Base-by-base conservation (phyloP, 2,797 vertebrate species). In the Gadopsis bispinosus region DNA sequence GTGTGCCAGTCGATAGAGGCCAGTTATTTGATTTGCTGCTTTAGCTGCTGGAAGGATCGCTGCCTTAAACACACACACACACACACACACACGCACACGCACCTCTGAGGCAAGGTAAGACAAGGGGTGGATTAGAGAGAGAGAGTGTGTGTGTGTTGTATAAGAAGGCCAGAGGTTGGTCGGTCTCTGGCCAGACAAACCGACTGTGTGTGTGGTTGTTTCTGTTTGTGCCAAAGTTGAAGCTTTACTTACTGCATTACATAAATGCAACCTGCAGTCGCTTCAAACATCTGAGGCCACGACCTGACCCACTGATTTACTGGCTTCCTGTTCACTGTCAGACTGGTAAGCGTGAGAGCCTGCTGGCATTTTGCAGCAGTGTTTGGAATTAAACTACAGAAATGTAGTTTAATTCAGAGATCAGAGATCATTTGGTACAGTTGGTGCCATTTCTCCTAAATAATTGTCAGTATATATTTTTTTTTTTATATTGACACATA, bases 21-120 rank as follows among this genome's bases (percentile, higher is more conserved):
- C 90, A 93, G 94, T 96, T 97, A 96, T 96, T 95, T 96, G 96
- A 96, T 97, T 97, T 96, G 92, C 95, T 95, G 94, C 92, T 95
- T 95, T 95, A 94, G 95, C 94, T 94, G 93, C 95, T 93, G 90
- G 92, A 94, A 93, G 93, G 95, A 93, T 83, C 86, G 88, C 90
- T 93, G 92, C 92, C 91, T 92, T 94, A 88, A 90, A 95, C 93
- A 90, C 65, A 31, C 94, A 88, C 88, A 90, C 90, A 74, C 62
- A 61, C 68, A 62, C 78, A 71, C 67, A 77, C 58, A 69, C 79
- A 69, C 48, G 76, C 55, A 58, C 69, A 79, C 84, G 89, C 86
- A 79, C 70, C 73, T 64, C 60, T 26, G 51, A 73, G 59, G 75
- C 43, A 80, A 92, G 86, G 82, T 84, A 84, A 90, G 81, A 77